These are phyloP conservation scores for Argyrosomus japonicus DNA, from an alignment of 2,113 vertebrate species.

Conservation along the genomic window DNA sequence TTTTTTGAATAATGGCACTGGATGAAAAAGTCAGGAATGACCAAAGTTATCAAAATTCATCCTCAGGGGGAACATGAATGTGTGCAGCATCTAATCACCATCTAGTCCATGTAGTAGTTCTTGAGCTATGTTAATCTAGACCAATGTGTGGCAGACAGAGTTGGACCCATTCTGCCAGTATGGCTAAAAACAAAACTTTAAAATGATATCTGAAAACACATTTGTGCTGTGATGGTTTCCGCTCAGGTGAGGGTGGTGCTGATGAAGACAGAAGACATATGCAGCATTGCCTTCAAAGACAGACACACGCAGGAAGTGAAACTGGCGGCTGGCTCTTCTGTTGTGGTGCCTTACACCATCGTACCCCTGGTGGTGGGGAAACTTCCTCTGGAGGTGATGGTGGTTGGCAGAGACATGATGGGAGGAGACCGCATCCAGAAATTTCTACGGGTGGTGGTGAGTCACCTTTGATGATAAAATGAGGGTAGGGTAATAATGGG, in stretches of 20 bases:
- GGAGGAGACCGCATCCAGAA: conserved; percentile 82
- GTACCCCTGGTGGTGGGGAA: conserved; percentile 81
- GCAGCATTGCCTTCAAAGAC: conserved; percentile 80
- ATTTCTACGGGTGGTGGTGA: conserved; percentile 82
- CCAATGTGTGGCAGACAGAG: not conserved
- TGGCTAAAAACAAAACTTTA: not conserved
- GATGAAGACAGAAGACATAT: conserved; percentile 81
- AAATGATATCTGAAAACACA: no score
- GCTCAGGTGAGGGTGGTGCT: conserved; percentile 84
- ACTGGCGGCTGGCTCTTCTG: conserved; percentile 67
- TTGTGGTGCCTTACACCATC: conserved; percentile 79
- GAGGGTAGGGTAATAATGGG: no score
- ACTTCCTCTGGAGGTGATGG: conserved; percentile 82
- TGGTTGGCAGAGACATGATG: conserved; percentile 35
- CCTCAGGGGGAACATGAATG: no score
- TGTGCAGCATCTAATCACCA: no score
- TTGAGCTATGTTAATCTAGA: not conserved
- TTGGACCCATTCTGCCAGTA: not conserved
- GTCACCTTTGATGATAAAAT: conserved; percentile 5
- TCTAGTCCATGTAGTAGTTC: not conserved
- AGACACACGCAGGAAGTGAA: conserved; percentile 74
- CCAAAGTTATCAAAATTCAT: not conserved
- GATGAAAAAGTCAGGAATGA: not conserved
- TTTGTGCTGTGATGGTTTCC: not conserved
- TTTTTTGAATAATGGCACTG: not conserved